Evolutionary conservation across 2,113 vertebrate genomes (phyloP), one percentile per base, ranked within the genome.

Genomic region (Anguilla japonica): DNA sequence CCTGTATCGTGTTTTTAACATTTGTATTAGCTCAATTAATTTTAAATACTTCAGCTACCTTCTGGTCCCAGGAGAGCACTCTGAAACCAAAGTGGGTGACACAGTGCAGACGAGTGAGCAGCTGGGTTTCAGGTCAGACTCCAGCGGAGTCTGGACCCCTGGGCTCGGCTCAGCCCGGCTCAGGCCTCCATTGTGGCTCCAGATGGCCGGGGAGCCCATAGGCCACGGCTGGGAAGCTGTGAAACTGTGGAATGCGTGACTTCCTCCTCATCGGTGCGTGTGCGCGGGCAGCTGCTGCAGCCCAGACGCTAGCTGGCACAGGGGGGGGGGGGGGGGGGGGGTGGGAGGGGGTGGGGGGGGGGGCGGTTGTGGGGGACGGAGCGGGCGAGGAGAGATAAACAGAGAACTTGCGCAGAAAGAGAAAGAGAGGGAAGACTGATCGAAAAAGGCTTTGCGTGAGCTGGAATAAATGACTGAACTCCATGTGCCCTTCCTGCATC

Each of bases 221-320:
- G 89, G 85, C 83, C 81, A 84, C 20, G 85, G 79, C 89, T 88
- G 84, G 83, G 82, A 88, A 88, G 85, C 88, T 88, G 89, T 85
- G 89, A 89, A 89, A 87, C 79, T 83, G 84, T 43, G 83, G 53
- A 84, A 89, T 40, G 89, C 91, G 83, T 89, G 90, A 90, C 84
- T 85, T 87, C 84, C 82, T 80, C 40, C 41, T 84, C 57, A 87
- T 88, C 87, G 87, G 89, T 84, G 83, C 18, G 82, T 75, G 82
- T 84, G 50, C 46, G 22, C 41, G 50, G 75, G 57, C 89, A 91
- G 89, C 90, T 92, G 91, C 88, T 86, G 85, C n/a, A 34, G 67
- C 41, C 29, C 83, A 41, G 29, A 6, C 78, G 41, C 3, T 26
- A 26, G 8, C 60, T 67, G 4, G 60, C 29, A n/a, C 50, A 46